These are phyloP conservation scores for Spinibarbus caldwelli DNA, from an alignment of 2,797 vertebrate species.

Conservation along the genomic window DNA sequence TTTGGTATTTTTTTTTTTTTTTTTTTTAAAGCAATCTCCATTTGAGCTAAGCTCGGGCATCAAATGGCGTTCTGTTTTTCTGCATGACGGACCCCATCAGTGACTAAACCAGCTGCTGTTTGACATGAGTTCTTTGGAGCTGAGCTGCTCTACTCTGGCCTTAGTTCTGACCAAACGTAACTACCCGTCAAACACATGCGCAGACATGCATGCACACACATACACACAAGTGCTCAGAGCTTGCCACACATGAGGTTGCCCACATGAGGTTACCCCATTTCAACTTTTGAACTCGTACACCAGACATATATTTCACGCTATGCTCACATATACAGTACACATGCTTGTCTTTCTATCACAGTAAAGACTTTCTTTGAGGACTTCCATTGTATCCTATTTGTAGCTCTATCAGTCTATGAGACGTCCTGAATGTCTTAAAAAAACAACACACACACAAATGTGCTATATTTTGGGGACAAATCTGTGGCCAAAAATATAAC, in stretches of 20 bases:
- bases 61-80: conserved; percentile 44
- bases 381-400: background rate
- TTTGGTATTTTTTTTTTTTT: too few species aligned
- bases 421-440: background rate
- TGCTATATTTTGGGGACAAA: too few species aligned
- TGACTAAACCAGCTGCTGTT: conserved; percentile 51
- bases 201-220: background rate
- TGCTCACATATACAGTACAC: background rate
- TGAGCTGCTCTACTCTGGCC: conserved; percentile 23
- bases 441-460: too few species aligned
- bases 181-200: conserved; percentile 12
- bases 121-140: background rate
- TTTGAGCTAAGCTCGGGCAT: conserved; percentile 1
- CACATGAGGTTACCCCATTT: conserved; percentile 23
- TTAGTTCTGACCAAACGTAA: conserved; percentile 18
- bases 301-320: conserved; percentile 3
- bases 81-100: conserved; percentile 28
- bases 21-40: conserved; percentile 8
- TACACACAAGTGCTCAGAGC: conserved; percentile 10
- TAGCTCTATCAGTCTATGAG: background rate
- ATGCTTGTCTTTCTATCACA: background rate
- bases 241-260: conserved; percentile 18
- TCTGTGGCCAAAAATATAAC: too few species aligned
- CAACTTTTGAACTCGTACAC: conserved; percentile 8
- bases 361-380: background rate